phyloP scores from a whole-genome alignment of 2,113 vertebrate genomes.

The Motacilla tschutschensis region DNA sequence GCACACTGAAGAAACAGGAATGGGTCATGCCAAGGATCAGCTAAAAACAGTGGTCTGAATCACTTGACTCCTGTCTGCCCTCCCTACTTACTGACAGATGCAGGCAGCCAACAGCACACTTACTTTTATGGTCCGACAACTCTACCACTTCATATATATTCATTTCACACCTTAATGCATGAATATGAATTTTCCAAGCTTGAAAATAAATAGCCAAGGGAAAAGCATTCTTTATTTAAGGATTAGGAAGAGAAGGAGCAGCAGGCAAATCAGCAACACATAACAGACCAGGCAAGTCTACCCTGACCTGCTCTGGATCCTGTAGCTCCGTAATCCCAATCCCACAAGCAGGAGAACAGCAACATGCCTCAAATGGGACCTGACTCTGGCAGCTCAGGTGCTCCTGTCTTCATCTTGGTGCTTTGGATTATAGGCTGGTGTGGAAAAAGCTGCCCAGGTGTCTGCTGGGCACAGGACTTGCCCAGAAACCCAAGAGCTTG shows the following conservation, averaged over 20 bases:
- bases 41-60: not conserved
- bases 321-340: accelerated
- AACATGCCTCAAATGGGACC: accelerated
- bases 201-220: not conserved
- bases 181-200: not conserved
- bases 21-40: not conserved
- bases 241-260: not conserved
- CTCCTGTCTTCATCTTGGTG: not conserved
- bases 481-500: not conserved
- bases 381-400: not conserved
- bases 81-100: not conserved
- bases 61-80: not conserved
- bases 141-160: constrained; percentile 25
- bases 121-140: constrained; percentile 25
- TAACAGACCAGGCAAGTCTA: accelerated
- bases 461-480: not conserved
- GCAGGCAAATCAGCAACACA: not conserved
- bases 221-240: not conserved
- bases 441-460: not conserved
- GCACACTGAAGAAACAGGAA: not conserved
- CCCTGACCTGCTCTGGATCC: not conserved
- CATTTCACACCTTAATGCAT: not conserved
- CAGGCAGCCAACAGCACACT: not conserved
- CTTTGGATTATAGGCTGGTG: not conserved
- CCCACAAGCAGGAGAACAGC: not conserved